phyloP scores from a whole-genome alignment of 2,797 vertebrate species.

The Chanos chanos region DNA sequence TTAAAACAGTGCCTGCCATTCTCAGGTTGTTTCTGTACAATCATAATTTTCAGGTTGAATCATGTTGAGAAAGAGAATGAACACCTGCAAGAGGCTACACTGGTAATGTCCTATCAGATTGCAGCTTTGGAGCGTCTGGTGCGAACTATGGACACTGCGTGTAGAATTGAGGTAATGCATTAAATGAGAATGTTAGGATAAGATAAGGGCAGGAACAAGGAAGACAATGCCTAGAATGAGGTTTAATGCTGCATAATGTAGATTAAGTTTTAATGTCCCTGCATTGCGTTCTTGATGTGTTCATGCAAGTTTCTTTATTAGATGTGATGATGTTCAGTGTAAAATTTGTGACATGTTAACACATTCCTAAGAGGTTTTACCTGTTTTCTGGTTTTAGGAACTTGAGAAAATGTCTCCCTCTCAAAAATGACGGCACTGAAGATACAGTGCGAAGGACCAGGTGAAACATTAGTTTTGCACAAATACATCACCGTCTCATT shows the following conservation, averaged over 20 bases:
- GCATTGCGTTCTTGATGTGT: not conserved
- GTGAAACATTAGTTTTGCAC: not conserved
- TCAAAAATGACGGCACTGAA: not conserved
- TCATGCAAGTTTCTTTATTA: too few species aligned
- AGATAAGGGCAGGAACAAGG: too few species aligned
- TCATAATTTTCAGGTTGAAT: slow-evolving; percentile 65
- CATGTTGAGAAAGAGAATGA: slow-evolving; percentile 59
- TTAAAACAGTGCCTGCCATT: not conserved
- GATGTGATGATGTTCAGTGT: too few species aligned
- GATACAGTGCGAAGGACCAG: not conserved
- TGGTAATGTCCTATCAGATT: slow-evolving; percentile 62
- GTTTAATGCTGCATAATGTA: not conserved
- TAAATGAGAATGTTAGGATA: too few species aligned
- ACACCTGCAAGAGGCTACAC: slow-evolving; percentile 50
- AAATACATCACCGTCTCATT: too few species aligned
- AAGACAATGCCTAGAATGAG: not conserved
- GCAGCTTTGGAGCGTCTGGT: slow-evolving; percentile 49
- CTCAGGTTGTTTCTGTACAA: not conserved
- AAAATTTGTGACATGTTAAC: too few species aligned
- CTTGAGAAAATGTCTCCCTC: not conserved
- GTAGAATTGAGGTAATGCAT: not conserved
- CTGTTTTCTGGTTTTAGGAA: not conserved
- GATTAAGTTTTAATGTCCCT: not conserved
- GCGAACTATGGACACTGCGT: slow-evolving; percentile 40
- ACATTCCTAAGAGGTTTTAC: not conserved